A percentile compares a stretch with the other conserved stretches of the same genome.
These are phyloP conservation scores for Acanthoscelides obtectus DNA, from an alignment of 2,888 invertebrate genomes.

Conservation along the genomic window DNA sequence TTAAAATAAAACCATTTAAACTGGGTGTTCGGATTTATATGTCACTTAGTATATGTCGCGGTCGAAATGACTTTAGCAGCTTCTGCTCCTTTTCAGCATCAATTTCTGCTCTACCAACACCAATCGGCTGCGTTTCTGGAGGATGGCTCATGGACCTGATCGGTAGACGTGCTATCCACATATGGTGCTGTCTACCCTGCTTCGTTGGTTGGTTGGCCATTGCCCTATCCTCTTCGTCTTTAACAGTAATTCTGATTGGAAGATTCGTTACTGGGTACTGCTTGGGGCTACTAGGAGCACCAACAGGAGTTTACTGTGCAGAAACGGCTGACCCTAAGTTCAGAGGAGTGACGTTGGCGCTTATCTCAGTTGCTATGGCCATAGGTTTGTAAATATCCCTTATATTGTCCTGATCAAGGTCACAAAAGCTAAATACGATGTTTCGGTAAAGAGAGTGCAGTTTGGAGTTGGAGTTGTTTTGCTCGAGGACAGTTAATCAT, in stretches of 20 bases:
- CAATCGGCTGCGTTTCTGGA: slow-evolving; percentile 55
- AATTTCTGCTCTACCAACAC: slow-evolving; percentile 59
- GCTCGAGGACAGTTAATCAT: too few relatives aligned
- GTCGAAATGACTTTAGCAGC: too few relatives aligned
- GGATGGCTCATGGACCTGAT: slow-evolving; percentile 58
- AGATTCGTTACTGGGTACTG: slow-evolving; percentile 43
- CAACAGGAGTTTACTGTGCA: slow-evolving; percentile 27
- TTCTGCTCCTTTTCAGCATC: slow-evolving; percentile 55
- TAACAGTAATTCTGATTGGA: slow-evolving; percentile 47
- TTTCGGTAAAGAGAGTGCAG: too few relatives aligned
- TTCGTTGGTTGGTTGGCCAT: slow-evolving; percentile 58
- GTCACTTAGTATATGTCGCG: too few relatives aligned
- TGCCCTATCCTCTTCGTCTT: slow-evolving; percentile 44
- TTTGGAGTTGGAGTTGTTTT: too few relatives aligned
- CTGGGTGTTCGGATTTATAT: too few relatives aligned
- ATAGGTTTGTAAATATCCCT: too few relatives aligned
- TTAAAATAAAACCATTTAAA: too few relatives aligned
- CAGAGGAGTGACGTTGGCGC: slow-evolving; percentile 52
- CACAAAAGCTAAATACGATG: too few relatives aligned
- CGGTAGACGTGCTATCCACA: slow-evolving; percentile 55
- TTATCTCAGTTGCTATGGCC: slow-evolving; percentile 60
- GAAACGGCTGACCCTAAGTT: slow-evolving; percentile 52
- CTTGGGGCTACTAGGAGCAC: slow-evolving; percentile 50
- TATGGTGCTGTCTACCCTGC: slow-evolving; percentile 53
- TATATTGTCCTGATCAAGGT: too few relatives aligned